A percentile compares a stretch with the other conserved stretches of the same genome.
Conservation (phyloP, 1,140 invertebrate species). For the Meloidogyne floridensis region DNA sequence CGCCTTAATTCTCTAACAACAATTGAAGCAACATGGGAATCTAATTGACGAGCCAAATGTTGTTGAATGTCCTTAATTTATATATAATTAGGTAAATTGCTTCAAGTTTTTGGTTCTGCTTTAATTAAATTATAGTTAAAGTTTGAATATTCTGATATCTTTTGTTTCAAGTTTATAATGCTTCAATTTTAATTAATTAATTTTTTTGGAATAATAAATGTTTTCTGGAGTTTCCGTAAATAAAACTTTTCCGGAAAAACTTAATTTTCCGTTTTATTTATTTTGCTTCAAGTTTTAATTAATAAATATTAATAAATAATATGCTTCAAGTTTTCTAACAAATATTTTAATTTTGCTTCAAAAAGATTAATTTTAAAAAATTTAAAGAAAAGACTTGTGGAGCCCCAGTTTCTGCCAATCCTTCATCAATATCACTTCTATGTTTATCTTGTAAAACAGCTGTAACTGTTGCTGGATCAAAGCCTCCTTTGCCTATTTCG, state of each 20-base stretch:
- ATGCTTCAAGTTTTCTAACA: not conserved
- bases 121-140: too few species aligned
- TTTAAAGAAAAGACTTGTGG: conserved; percentile 1
- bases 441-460: conserved; percentile 17
- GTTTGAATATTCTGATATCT: too few species aligned
- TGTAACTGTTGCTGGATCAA: conserved; percentile 11
- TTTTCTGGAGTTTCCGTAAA: too few species aligned
- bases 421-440: conserved; percentile 8
- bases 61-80: conserved; percentile 21
- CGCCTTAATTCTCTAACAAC: conserved; percentile 17
- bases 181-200: too few species aligned
- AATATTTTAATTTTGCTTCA: not conserved
- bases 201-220: too few species aligned
- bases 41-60: conserved; percentile 28
- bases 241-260: too few species aligned
- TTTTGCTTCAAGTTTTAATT: too few species aligned
- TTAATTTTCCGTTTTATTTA: too few species aligned
- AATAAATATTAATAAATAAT: too few species aligned
- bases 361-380: not conserved
- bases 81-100: not conserved
- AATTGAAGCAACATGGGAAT: conserved; percentile 20
- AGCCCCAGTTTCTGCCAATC: conserved; percentile 16
- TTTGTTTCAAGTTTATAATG: too few species aligned
- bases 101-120: too few species aligned
- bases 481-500: conserved; percentile 19